A percentile compares a stretch with the other conserved stretches of the same genome.
These are phyloP conservation scores for Hippopotamyrus pictus DNA, from an alignment of 2,797 vertebrate genomes.

Conservation along the genomic window DNA sequence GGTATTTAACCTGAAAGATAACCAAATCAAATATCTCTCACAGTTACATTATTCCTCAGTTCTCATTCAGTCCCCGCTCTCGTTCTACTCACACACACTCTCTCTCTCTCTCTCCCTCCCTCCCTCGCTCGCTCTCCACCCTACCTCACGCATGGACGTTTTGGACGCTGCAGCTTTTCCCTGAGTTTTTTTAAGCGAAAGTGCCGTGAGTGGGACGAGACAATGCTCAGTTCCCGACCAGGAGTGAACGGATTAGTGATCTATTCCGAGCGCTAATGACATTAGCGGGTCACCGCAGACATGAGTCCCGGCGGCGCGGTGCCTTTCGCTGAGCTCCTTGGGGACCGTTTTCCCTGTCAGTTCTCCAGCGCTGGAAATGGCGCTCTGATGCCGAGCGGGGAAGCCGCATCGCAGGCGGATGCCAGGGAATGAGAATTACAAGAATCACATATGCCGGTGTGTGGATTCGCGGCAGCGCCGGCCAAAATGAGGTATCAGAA, in stretches of 20 bases:
- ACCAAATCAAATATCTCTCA: neutral
- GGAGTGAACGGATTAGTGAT: slow-evolving; percentile 68
- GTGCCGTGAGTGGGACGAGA: slow-evolving; percentile 43
- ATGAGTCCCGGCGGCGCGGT: slow-evolving; percentile 60
- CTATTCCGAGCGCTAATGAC: slow-evolving; percentile 75
- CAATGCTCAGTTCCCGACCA: slow-evolving; percentile 57
- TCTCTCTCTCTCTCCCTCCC: slow-evolving; percentile 6
- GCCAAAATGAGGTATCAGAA: slow-evolving; percentile 98
- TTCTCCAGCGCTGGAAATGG: slow-evolving; percentile 57
- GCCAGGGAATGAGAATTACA: slow-evolving; percentile 64
- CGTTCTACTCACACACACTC: slow-evolving; percentile 18
- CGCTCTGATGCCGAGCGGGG: slow-evolving; percentile 51
- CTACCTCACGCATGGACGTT: slow-evolving; percentile 48
- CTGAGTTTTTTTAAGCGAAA: slow-evolving; percentile 32
- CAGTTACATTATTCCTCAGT: slow-evolving; percentile 32
- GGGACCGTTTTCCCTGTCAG: slow-evolving; percentile 46
- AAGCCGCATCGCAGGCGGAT: slow-evolving; percentile 47
- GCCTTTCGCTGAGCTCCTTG: slow-evolving; percentile 55
- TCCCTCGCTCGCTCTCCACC: slow-evolving; percentile 5
- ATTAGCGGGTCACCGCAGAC: slow-evolving; percentile 61
- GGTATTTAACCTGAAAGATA: slow-evolving; percentile 6
- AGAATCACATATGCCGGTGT: slow-evolving; percentile 66
- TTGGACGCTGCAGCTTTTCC: slow-evolving; percentile 44
- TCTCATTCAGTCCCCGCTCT: neutral
- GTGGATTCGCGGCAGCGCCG: slow-evolving; percentile 62